phyloP scores from a whole-genome alignment of 2,113 vertebrate species.

The Mus spicilegus region DNA sequence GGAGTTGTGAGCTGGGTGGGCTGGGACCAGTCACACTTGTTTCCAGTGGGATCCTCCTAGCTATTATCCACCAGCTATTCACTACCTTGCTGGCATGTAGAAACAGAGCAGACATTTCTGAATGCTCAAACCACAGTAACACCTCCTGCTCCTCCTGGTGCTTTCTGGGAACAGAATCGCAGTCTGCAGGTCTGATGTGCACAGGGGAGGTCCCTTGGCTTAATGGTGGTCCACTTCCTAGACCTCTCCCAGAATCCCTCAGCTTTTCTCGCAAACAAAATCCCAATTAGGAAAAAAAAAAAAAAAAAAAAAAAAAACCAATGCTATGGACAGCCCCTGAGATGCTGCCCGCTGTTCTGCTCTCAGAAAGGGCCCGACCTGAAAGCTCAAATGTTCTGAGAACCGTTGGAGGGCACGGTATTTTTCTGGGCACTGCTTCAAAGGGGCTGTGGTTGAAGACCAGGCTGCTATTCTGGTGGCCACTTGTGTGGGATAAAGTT shows the following conservation, averaged over 20 bases:
- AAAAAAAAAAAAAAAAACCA: constrained; percentile 7
- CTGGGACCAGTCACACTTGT: neutral
- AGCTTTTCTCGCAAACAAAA: constrained; percentile 16
- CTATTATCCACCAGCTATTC: neutral
- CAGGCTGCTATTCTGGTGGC: constrained; percentile 88
- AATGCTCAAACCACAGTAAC: neutral
- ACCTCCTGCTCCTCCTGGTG: neutral
- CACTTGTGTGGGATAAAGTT: constrained; percentile 88
- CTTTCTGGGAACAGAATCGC: constrained; percentile 5
- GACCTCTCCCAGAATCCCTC: neutral
- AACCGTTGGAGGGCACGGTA: constrained; percentile 77
- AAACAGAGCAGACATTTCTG: neutral
- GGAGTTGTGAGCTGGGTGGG: neutral
- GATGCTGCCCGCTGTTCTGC: constrained; percentile 81
- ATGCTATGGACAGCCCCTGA: constrained; percentile 80
- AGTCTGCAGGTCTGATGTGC: constrained; percentile 1
- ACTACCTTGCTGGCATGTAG: neutral
- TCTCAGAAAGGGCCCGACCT: constrained; percentile 82
- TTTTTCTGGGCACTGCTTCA: constrained; percentile 88
- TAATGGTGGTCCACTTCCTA: neutral
- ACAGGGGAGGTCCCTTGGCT: neutral
- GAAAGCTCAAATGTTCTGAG: constrained; percentile 84
- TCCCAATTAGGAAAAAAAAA: constrained; percentile 1
- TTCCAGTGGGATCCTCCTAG: neutral
- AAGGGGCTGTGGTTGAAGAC: constrained; percentile 86